Evolutionary conservation across 2,888 invertebrate species (phyloP), one percentile per base, ranked within the genome.

Genomic region (Andrena camellia): DNA sequence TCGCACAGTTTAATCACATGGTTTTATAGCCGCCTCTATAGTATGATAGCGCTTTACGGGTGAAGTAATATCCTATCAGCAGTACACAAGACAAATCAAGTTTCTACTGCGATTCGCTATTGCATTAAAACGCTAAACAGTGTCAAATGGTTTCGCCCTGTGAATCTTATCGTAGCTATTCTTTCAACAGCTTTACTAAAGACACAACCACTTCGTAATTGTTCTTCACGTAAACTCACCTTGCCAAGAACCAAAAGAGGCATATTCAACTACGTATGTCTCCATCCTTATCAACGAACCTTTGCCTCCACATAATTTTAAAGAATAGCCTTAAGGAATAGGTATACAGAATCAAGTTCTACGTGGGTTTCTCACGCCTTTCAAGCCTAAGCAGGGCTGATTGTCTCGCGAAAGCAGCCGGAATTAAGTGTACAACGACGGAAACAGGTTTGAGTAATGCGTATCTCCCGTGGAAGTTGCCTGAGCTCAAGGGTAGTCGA

Each of bases 401-500:
- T 75, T 72, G 63, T 70, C 68, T 72, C 79, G 77, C 75, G 62
- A 67, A 78, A 69, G 78, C 60, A 31, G 60, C 17, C 64, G 84
- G 89, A 90, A 90, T 90, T 86, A 90, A 90, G 80, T 81, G 83
- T 81, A 78, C 84, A 83, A 79, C 78, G 83, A 85, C 83, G 81
- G 86, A 83, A 88, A 87, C 87, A 92, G 91, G 91, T 92, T 92
- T 90, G 92, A 92, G 91, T 92, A 92, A 91, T 89, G 88, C 90
- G 90, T 91, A 91, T 91, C 89, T 91, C 84, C 78, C 87, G 72
- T 62, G 77, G 83, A 92, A 92, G 90, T 92, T 91, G 87, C 84
- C 80, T 81, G 86, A 90, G 90, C 88, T 91, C 86, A 82, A 78
- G 83, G 83, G 79, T 81, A 88, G 88, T 54, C 78, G 85, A 92